Percentiles rank a stretch among this genome's conserved stretches.
phyloP scores from a whole-genome alignment of 2,888 invertebrate species.

The Cheilosia vulpina region DNA sequence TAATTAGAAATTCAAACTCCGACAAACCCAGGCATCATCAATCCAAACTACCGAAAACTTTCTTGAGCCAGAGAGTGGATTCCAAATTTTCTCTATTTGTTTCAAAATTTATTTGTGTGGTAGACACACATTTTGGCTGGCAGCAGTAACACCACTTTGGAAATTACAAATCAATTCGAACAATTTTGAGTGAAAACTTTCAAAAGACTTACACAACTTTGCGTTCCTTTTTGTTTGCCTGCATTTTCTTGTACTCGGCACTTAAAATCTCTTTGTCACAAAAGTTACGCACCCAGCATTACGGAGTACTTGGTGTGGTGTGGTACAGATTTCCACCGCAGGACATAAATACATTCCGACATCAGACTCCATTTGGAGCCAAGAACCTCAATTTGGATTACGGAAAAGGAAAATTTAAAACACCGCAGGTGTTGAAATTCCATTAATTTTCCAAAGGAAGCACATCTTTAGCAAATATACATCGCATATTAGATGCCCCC shows the following conservation, averaged over 20 bases:
- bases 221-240: constrained; percentile 19
- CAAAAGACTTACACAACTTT: constrained; percentile 14
- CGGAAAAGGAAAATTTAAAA: constrained; percentile 16
- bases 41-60: not conserved
- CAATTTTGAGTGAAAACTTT: constrained; percentile 14
- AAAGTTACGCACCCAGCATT: constrained; percentile 9
- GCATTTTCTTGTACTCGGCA: not conserved
- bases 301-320: not conserved
- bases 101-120: not conserved
- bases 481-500: not conserved
- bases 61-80: not conserved
- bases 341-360: no score
- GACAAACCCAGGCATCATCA: not conserved
- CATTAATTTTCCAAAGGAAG: constrained; percentile 40
- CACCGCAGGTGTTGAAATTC: constrained; percentile 43
- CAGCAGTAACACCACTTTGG: not conserved
- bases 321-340: constrained; percentile 31
- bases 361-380: not conserved
- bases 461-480: constrained; percentile 15
- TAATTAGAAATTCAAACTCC: not conserved
- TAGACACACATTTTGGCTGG: constrained; percentile 1
- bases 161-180: constrained; percentile 24
- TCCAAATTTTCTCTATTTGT: constrained; percentile 8
- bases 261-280: constrained; percentile 25
- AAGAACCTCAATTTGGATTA: constrained; percentile 10